Conservation (phyloP, 2,888 invertebrate genomes). For the Hyles lineata region DNA sequence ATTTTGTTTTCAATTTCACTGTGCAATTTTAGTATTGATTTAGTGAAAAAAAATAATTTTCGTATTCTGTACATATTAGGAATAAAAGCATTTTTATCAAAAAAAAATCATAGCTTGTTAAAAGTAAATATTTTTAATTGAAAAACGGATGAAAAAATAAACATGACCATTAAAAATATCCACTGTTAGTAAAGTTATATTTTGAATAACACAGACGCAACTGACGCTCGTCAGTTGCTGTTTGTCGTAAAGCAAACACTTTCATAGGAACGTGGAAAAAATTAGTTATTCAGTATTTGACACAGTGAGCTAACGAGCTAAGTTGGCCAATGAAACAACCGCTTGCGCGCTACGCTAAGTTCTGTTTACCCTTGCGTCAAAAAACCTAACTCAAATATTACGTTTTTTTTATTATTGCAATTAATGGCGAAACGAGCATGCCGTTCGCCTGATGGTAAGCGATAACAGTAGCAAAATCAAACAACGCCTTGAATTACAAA, state of each 20-base stretch:
- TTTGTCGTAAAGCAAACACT: neutral
- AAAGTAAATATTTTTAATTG: no score
- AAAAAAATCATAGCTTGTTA: no score
- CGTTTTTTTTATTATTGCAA: neutral
- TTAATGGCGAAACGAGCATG: no score
- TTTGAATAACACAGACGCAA: neutral
- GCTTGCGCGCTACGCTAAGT: neutral
- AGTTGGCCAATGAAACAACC: neutral
- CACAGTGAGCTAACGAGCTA: conserved; percentile 15
- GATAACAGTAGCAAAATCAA: no score
- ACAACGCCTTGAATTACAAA: no score
- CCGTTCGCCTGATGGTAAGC: no score
- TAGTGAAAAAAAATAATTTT: no score
- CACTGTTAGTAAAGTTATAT: neutral
- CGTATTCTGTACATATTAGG: no score
- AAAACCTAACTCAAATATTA: neutral
- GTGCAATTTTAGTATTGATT: no score
- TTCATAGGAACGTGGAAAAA: conserved; percentile 12
- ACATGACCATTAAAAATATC: neutral
- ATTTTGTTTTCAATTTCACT: no score
- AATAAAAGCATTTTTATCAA: no score
- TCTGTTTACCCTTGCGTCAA: neutral
- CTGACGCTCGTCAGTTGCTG: no score
- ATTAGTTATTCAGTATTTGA: conserved; percentile 7
- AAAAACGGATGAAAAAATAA: neutral